Conservation (phyloP, 1,140 invertebrate species). For the Artemia franciscana region DNA sequence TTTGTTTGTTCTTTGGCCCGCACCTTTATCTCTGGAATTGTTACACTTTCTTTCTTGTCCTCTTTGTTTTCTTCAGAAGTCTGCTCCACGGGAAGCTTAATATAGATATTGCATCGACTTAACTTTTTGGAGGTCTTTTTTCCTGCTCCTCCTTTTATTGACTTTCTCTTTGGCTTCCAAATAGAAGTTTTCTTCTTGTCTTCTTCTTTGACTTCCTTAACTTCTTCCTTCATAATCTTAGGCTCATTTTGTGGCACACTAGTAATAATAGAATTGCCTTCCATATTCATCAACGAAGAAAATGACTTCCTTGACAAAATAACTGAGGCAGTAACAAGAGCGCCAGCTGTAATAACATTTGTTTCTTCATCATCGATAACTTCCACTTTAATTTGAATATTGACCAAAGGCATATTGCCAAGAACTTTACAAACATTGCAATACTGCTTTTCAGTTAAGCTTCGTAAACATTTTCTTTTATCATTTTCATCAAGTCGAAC, state of each 20-base stretch:
- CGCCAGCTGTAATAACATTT: slow-evolving; percentile 79
- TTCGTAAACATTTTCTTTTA: slow-evolving; percentile 51
- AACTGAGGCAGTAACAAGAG: slow-evolving; percentile 90
- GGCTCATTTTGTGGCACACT: slow-evolving; percentile 13
- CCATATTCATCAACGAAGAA: slow-evolving; percentile 51
- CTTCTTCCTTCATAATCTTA: slow-evolving; percentile 11
- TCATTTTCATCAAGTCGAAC: slow-evolving; percentile 72
- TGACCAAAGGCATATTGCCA: slow-evolving; percentile 68
- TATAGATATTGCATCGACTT: slow-evolving; percentile 24
- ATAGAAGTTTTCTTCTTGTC: slow-evolving; percentile 37
- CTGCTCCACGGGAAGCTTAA: slow-evolving; percentile 19
- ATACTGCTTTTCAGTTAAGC: slow-evolving; percentile 69
- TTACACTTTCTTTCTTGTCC: slow-evolving; percentile 25
- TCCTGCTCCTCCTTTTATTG: slow-evolving; percentile 27
- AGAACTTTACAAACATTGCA: slow-evolving; percentile 78
- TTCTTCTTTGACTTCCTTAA: slow-evolving; percentile 21
- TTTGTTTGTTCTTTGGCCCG: too few species aligned
- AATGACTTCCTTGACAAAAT: slow-evolving; percentile 52
- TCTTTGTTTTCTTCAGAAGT: slow-evolving; percentile 25
- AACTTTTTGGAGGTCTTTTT: slow-evolving; percentile 10
- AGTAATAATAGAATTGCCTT: slow-evolving; percentile 36
- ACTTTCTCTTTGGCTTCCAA: slow-evolving; percentile 38
- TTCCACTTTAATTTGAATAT: slow-evolving; percentile 71
- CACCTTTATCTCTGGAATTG: slow-evolving; percentile 14
- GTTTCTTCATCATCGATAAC: slow-evolving; percentile 94